Percentiles rank a stretch among this genome's conserved stretches.
Evolutionary conservation across 2,113 vertebrate genomes (phyloP).

Genomic region (Aegithalos caudatus): DNA sequence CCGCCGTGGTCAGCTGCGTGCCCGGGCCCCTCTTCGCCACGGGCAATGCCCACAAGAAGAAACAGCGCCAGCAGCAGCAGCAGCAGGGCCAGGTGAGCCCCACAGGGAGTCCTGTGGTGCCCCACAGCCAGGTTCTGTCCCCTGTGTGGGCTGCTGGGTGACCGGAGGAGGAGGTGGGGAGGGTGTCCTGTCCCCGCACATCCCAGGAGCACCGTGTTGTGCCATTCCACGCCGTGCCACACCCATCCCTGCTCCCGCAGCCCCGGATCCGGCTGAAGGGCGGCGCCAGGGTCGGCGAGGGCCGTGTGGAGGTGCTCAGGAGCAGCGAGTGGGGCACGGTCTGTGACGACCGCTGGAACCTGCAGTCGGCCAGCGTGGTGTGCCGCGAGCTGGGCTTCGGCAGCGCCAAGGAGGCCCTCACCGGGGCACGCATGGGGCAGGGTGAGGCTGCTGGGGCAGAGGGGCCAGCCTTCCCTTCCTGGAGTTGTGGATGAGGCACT

Average conservation of each 20-base stretch:
- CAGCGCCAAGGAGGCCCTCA: constrained; percentile 90
- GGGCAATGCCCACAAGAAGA: constrained; percentile 77
- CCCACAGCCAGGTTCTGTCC: not conserved
- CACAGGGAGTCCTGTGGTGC: not conserved
- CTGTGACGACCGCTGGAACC: constrained; percentile 92
- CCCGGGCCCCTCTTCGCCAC: constrained; percentile 78
- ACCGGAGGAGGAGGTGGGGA: not conserved
- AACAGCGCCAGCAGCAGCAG: constrained; percentile 65
- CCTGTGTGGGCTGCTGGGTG: fast-evolving
- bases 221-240: fast-evolving
- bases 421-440: constrained; percentile 90
- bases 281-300: constrained; percentile 83
- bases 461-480: fast-evolving
- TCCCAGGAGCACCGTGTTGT: not conserved
- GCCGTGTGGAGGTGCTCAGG: constrained; percentile 89
- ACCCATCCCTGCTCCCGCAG: constrained; percentile 26
- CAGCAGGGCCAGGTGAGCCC: constrained; percentile 70
- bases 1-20: constrained; percentile 87
- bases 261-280: constrained; percentile 84
- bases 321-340: constrained; percentile 90
- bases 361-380: constrained; percentile 89
- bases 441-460: constrained; percentile 69
- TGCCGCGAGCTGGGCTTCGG: constrained; percentile 96
- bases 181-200: fast-evolving
- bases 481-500: fast-evolving